Evolutionary conservation across 2,113 vertebrate genomes (phyloP).

Genomic region (Emydura subglobosa): DNA sequence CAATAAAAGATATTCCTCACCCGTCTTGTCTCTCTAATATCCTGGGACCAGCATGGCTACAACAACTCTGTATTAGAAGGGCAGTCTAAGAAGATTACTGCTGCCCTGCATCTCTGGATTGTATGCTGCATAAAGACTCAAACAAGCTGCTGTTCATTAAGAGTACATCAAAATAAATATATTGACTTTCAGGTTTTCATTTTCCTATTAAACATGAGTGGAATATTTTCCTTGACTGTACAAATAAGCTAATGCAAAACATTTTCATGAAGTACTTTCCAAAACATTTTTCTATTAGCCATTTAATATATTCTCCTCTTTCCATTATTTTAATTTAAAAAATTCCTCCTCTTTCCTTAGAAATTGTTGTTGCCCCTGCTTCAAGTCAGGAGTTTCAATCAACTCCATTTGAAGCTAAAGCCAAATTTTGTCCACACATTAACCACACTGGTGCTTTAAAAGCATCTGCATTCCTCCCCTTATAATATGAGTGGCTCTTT

Average conservation of each 20-base stretch:
- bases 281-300: slow-evolving; percentile 14
- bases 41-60: neutral
- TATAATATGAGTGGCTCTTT: neutral
- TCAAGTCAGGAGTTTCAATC: slow-evolving; percentile 60
- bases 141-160: neutral
- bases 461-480: neutral
- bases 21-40: neutral
- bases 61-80: neutral
- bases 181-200: slow-evolving; percentile 30
- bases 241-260: slow-evolving; percentile 66
- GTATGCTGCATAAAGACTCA: neutral
- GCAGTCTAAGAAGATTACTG: neutral
- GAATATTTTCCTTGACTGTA: slow-evolving; percentile 16
- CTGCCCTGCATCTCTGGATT: neutral
- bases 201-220: neutral
- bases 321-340: slow-evolving; percentile 11
- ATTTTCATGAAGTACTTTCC: slow-evolving; percentile 45
- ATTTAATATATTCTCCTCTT: neutral
- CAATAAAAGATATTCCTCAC: neutral
- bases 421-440: neutral
- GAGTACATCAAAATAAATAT: slow-evolving; percentile 5
- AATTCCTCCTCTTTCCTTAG: neutral
- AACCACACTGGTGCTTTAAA: slow-evolving; percentile 4
- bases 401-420: slow-evolving; percentile 56
- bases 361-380: neutral